Conservation (phyloP, 2,797 vertebrate species). For the Amniataba percoides region DNA sequence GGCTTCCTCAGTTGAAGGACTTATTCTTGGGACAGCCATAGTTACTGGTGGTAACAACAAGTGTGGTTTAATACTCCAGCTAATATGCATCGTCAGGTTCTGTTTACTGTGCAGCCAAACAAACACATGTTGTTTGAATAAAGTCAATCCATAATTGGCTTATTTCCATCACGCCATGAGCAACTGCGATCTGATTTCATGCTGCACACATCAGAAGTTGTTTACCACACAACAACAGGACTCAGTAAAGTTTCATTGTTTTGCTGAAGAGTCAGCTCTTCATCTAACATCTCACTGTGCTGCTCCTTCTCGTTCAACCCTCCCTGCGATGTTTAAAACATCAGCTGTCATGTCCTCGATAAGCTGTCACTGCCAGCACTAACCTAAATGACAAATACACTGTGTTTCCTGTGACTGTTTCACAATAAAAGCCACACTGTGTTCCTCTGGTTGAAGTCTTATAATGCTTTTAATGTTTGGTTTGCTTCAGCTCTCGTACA, state of each 20-base stretch:
- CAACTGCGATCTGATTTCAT: neutral
- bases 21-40: neutral
- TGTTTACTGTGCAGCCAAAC: constrained; percentile 20
- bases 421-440: neutral
- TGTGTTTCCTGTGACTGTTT: neutral
- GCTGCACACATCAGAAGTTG: neutral
- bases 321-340: neutral
- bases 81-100: constrained; percentile 18
- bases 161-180: neutral
- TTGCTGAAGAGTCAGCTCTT: neutral
- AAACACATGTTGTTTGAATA: constrained; percentile 18
- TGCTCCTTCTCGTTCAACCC: neutral
- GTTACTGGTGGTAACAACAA: constrained; percentile 4
- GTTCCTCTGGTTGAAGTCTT: neutral
- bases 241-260: neutral
- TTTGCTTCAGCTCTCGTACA: neutral
- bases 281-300: neutral
- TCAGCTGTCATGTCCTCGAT: neutral
- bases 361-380: neutral
- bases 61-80: constrained; percentile 5
- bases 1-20: constrained; percentile 17
- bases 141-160: neutral
- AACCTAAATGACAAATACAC: neutral
- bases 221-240: neutral
- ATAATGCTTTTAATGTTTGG: neutral